phyloP scores from a whole-genome alignment of 2,888 invertebrate genomes.

The Stenolophus ochropezus region DNA sequence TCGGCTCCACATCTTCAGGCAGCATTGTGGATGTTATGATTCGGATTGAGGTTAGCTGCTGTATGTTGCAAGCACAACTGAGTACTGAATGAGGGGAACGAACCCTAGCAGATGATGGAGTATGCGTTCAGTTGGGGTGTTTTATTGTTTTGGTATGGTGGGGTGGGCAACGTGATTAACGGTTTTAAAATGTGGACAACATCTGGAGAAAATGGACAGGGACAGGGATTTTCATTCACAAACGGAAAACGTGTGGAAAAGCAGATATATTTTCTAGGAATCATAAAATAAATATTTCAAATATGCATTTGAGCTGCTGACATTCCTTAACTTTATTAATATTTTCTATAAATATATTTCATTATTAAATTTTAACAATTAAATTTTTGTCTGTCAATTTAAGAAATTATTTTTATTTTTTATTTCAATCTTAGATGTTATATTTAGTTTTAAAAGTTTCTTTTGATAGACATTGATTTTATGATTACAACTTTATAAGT shows the following conservation, averaged over 20 bases:
- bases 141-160: neutral
- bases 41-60: neutral
- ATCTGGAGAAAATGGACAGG: neutral
- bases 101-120: slow-evolving; percentile 2
- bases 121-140: neutral
- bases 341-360: too few species aligned
- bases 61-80: neutral
- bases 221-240: neutral
- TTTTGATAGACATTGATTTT: too few species aligned
- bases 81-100: neutral
- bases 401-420: too few species aligned
- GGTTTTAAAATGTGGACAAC: neutral
- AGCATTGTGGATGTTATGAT: neutral
- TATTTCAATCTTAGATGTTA: too few species aligned
- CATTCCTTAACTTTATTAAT: too few species aligned
- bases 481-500: too few species aligned
- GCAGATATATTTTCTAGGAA: neutral
- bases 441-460: too few species aligned
- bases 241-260: neutral
- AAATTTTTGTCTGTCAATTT: too few species aligned
- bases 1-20: slow-evolving; percentile 1
- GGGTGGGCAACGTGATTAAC: neutral
- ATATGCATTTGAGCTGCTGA: too few species aligned
- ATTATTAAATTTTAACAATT: too few species aligned
- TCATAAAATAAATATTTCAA: neutral